Conservation (phyloP, 2,113 vertebrate genomes). For the Phasianus colchicus region DNA sequence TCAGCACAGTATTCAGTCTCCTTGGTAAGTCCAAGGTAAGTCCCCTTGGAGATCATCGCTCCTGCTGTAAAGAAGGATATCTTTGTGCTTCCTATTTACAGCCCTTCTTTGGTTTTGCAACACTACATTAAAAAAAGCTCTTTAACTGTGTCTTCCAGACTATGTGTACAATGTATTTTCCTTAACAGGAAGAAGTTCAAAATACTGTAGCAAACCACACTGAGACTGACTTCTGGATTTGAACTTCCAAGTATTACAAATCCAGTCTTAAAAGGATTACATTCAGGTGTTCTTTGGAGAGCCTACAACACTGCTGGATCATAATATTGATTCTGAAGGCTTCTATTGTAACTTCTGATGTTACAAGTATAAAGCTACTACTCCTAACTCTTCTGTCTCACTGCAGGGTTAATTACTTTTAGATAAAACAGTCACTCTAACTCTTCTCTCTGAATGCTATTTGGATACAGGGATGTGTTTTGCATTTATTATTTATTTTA, state of each 20-base stretch:
- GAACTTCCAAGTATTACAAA: not conserved
- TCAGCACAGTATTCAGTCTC: not conserved
- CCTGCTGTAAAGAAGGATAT: not conserved
- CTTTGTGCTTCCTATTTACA: not conserved
- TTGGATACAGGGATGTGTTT: not conserved
- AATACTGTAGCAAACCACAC: not conserved
- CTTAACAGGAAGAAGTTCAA: not conserved
- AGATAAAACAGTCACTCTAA: not conserved
- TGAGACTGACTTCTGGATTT: not conserved
- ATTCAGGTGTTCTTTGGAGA: not conserved
- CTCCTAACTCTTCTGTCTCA: not conserved
- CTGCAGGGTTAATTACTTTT: fast-evolving
- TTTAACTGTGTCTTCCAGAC: not conserved
- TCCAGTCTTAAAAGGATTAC: not conserved
- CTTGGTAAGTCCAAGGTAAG: not conserved
- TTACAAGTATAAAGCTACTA: fast-evolving
- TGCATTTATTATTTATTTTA: not conserved
- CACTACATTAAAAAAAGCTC: not conserved
- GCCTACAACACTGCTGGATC: not conserved
- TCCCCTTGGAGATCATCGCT: not conserved
- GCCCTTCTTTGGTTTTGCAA: not conserved
- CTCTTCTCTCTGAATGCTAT: not conserved
- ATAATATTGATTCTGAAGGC: not conserved
- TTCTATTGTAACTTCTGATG: not conserved
- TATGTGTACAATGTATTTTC: not conserved